Percentiles rank a stretch among this genome's conserved stretches.
Conservation (phyloP, 2,888 invertebrate species). For the Monoplex corrugatus region DNA sequence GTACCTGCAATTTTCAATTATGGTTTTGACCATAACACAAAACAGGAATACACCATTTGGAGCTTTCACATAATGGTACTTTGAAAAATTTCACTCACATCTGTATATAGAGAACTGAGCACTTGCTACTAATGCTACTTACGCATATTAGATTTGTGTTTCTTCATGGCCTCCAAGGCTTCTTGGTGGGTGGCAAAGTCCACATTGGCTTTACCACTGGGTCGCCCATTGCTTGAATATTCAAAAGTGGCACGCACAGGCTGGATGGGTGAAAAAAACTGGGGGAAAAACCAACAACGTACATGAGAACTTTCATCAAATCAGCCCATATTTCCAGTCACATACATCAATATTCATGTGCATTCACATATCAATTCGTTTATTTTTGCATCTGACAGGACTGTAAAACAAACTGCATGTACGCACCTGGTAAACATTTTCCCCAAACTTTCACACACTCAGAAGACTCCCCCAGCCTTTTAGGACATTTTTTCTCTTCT, state of each 20-base stretch:
- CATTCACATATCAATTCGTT: not conserved
- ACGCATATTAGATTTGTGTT: slow-evolving; percentile 84
- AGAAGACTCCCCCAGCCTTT: too few relatives aligned
- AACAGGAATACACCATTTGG: too few relatives aligned
- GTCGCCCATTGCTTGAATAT: slow-evolving; percentile 92
- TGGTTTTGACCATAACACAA: too few relatives aligned
- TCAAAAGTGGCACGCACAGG: slow-evolving; percentile 89
- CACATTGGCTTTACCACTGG: slow-evolving; percentile 97
- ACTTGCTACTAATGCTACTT: too few relatives aligned
- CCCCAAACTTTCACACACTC: too few relatives aligned
- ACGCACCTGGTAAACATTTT: not conserved
- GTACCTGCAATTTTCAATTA: too few relatives aligned
- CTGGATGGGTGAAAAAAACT: slow-evolving; percentile 96
- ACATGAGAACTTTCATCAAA: not conserved
- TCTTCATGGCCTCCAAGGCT: slow-evolving; percentile 89
- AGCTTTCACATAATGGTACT: too few relatives aligned
- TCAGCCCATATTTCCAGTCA: not conserved
- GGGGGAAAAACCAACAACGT: slow-evolving; percentile 71
- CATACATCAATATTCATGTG: not conserved
- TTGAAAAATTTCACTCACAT: too few relatives aligned
- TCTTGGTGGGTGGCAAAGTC: slow-evolving; percentile 96
- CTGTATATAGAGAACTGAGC: too few relatives aligned
- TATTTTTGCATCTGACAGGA: slow-evolving; percentile 59
- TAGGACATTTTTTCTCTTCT: too few relatives aligned
- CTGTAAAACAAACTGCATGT: not conserved